Conservation (phyloP, 2,888 invertebrate species). For the Arge pagana region DNA sequence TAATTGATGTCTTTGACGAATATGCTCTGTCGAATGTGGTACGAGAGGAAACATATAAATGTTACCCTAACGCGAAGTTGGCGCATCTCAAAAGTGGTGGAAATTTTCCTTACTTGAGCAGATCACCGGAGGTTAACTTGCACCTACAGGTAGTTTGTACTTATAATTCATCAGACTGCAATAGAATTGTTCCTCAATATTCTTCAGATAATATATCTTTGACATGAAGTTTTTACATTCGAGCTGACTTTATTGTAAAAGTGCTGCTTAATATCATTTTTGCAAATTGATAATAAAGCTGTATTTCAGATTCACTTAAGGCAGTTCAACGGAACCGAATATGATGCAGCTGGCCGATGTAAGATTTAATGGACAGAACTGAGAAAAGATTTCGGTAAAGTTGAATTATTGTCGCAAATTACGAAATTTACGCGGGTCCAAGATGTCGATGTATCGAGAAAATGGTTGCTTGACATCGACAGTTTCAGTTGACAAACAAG, state of each 20-base stretch:
- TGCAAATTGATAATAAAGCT: background rate
- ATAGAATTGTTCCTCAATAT: background rate
- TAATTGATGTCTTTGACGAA: conserved; percentile 89
- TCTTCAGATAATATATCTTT: conserved; percentile 18
- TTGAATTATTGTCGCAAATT: background rate
- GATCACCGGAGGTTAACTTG: conserved; percentile 86
- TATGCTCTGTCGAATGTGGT: conserved; percentile 79
- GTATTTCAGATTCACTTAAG: conserved; percentile 75
- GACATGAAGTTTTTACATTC: background rate
- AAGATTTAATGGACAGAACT: background rate
- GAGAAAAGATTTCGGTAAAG: background rate
- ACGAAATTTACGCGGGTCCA: too few species aligned
- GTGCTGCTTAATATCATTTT: conserved; percentile 7
- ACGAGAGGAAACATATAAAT: conserved; percentile 81
- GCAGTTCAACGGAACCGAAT: conserved; percentile 69
- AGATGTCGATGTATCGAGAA: too few species aligned
- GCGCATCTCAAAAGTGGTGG: conserved; percentile 89
- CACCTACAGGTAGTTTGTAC: conserved; percentile 74
- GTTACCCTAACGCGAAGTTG: conserved; percentile 82
- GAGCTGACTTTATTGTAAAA: conserved; percentile 6
- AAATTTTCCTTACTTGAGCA: conserved; percentile 88
- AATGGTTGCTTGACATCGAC: too few species aligned
- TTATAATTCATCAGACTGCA: conserved; percentile 8
- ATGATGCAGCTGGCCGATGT: conserved; percentile 62
- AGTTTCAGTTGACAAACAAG: too few species aligned